A percentile compares a stretch with the other conserved stretches of the same genome.
Conservation (phyloP, 1,140 invertebrate species). For the Carposina sasakii region DNA sequence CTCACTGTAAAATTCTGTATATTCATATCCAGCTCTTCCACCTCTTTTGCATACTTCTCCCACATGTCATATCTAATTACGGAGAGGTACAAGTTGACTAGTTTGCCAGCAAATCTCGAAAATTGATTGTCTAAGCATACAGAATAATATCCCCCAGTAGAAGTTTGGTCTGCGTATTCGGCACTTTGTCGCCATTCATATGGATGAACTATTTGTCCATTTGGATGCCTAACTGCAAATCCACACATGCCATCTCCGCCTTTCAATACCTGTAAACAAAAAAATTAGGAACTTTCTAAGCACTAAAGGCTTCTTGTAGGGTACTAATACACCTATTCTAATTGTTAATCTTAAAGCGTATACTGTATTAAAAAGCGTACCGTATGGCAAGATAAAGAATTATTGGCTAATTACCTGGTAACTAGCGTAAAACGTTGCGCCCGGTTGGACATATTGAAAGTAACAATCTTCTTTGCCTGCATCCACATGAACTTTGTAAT, state of each 20-base stretch:
- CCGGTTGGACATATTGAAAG: slow-evolving; percentile 92
- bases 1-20: slow-evolving; percentile 93
- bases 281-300: slow-evolving; percentile 8
- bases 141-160: slow-evolving; percentile 89
- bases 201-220: slow-evolving; percentile 87
- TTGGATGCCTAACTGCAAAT: slow-evolving; percentile 90
- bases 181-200: slow-evolving; percentile 91
- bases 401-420: slow-evolving; percentile 82
- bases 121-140: slow-evolving; percentile 97
- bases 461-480: slow-evolving; percentile 96
- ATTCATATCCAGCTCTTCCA: slow-evolving; percentile 89
- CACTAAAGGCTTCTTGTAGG: too few species aligned
- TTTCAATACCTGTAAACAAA: slow-evolving; percentile 79
- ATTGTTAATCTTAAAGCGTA: too few species aligned
- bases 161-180: slow-evolving; percentile 89
- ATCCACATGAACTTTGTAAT: slow-evolving; percentile 95
- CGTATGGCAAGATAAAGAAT: too few species aligned
- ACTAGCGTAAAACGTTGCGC: slow-evolving; percentile 94
- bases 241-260: slow-evolving; percentile 95
- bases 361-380: too few species aligned
- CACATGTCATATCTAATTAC: slow-evolving; percentile 95
- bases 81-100: slow-evolving; percentile 94
- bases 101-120: slow-evolving; percentile 91
- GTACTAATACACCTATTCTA: too few species aligned
- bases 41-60: slow-evolving; percentile 92